Evolutionary conservation across 2,113 vertebrate species (phyloP).

Genomic region (Coturnix japonica): DNA sequence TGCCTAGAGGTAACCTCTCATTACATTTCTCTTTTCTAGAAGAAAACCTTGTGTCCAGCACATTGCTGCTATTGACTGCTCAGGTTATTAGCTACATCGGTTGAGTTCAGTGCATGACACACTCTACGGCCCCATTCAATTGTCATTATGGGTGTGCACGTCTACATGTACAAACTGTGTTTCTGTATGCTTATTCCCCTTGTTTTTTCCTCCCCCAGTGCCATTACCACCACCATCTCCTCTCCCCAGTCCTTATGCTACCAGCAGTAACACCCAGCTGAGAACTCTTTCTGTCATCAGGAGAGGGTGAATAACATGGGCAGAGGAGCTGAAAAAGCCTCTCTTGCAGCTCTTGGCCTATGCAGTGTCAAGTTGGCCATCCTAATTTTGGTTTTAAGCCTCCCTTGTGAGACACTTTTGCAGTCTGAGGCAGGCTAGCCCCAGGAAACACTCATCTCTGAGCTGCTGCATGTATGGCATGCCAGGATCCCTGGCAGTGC

Average conservation of each 20-base stretch:
- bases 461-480: background rate
- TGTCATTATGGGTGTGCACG: background rate
- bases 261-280: background rate
- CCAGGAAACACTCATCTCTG: background rate
- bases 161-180: rapidly evolving
- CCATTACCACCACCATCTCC: background rate
- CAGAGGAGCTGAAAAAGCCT: background rate
- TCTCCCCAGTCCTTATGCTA: background rate
- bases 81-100: background rate
- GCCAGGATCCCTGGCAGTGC: background rate
- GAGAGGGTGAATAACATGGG: background rate
- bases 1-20: rapidly evolving
- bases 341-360: background rate
- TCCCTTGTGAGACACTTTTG: rapidly evolving
- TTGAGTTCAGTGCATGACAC: background rate
- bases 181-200: background rate
- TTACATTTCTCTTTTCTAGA: background rate
- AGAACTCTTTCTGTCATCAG: background rate
- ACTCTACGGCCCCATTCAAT: background rate
- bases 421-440: background rate
- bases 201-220: background rate
- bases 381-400: background rate
- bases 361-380: background rate
- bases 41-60: rapidly evolving
- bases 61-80: background rate